Evolutionary conservation across 2,113 vertebrate species (phyloP), one percentile per base, ranked within the genome.

Genomic region (Okapia johnstoni): DNA sequence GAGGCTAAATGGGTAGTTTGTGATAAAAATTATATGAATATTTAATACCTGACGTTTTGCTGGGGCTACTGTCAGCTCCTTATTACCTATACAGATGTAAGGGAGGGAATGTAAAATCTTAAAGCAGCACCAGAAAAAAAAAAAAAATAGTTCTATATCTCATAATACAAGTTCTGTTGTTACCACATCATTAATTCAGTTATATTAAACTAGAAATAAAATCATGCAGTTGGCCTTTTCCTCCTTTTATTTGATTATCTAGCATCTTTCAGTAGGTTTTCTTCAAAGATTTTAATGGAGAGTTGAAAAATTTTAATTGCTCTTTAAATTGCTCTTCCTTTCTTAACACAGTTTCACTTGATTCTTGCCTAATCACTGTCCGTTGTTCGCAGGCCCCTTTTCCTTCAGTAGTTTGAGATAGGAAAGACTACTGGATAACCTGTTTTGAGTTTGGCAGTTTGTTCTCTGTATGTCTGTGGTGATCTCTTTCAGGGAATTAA

Each of bases 171-270:
- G 52, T 61, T 94, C 19, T 2, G 6, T 55, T 95, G 55, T 96
- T 87, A 43, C 7, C 5, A 16, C 17, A 16, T 48, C 46, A 63
- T 80, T 77, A 40, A 14, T 30, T 80, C 11, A 85, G 6, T 90
- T 95, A 28, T 3, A 66, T 95, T 94, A 96, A 94, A 30, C 19
- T 80, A 63, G 93, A 87, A 92, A 79, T 85, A 85, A 85, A 96
- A 43, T 57, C 76, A 40, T 5, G 14, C 11, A 90, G 10, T 52
- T 88, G 23, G 19, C 23, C 23, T 85, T 76, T 55, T 43, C 40
- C 12, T 76, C 40, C 3, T 79, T 83, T 80, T 61, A 50, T 87
- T 88, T 88, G 52, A n/a, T 50, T 92, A 83, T 48, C 26, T 81
- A 61, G 43, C 36, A 80, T 17, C 55, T 52, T 87, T 55, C 2